Conservation (phyloP, 2,113 vertebrate species). For the Ancistrus triradiatus region DNA sequence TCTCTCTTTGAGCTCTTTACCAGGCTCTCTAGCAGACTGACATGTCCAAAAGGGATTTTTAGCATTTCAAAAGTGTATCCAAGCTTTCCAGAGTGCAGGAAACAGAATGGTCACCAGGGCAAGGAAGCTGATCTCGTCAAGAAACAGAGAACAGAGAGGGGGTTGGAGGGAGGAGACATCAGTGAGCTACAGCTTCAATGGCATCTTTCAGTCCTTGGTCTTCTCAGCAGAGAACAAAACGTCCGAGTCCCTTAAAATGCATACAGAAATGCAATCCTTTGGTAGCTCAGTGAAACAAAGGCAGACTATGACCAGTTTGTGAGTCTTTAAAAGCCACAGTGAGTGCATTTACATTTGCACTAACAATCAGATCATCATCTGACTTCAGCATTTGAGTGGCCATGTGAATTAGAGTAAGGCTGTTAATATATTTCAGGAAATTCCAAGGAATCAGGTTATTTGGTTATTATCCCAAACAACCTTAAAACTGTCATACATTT, state of each 20-base stretch:
- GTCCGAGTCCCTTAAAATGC: conserved; percentile 67
- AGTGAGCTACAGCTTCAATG: conserved; percentile 61
- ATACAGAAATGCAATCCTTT: conserved; percentile 50
- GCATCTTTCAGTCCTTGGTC: conserved; percentile 60
- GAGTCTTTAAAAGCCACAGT: too few relatives aligned
- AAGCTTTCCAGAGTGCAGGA: conserved; percentile 56
- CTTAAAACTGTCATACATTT: too few relatives aligned
- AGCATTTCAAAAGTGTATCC: conserved; percentile 74
- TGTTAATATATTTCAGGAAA: too few relatives aligned
- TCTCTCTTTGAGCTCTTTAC: conserved; percentile 61
- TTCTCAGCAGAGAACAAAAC: conserved; percentile 57
- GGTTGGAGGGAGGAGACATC: conserved; percentile 17
- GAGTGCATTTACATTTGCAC: too few relatives aligned
- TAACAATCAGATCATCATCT: too few relatives aligned
- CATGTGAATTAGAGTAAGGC: too few relatives aligned
- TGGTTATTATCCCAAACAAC: too few relatives aligned
- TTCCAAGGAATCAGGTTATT: too few relatives aligned
- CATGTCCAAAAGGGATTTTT: conserved; percentile 63
- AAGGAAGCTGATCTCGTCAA: conserved; percentile 44
- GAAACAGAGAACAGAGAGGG: conserved; percentile 32
- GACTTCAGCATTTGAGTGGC: too few relatives aligned
- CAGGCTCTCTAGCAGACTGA: conserved; percentile 55
- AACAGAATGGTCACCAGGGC: conserved; percentile 65
- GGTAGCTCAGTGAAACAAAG: conserved; percentile 60
- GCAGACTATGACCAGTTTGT: conserved; percentile 2